These are phyloP conservation scores for Actinopyga echinites DNA, from an alignment of 53 echinoderm and acorn worm genomes.

Conservation along the genomic window DNA sequence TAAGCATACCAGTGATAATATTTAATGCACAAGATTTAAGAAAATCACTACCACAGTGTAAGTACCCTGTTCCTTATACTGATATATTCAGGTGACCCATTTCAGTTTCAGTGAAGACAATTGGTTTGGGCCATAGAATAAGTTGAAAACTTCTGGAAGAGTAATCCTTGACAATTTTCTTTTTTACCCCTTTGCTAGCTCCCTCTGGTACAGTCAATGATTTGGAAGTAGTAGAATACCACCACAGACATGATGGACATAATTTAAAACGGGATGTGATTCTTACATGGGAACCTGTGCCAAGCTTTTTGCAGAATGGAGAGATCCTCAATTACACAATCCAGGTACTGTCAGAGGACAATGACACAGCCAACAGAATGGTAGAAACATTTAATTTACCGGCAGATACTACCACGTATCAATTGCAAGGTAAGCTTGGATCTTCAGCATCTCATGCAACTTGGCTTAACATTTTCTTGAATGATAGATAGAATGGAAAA, in stretches of 20 bases:
- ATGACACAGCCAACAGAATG: not conserved
- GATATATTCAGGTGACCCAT: no score
- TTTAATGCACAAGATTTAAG: no score
- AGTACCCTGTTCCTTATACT: no score
- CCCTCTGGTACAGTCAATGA: constrained; percentile 37
- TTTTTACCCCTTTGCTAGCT: not conserved
- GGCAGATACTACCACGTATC: not conserved
- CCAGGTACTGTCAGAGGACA: not conserved
- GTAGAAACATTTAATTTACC: constrained; percentile 3
- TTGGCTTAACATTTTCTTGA: no score
- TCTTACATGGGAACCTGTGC: constrained; percentile 27
- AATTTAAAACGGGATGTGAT: not conserved
- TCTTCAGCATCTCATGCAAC: no score
- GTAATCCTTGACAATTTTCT: no score
- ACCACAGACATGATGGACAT: not conserved
- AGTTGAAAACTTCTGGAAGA: no score
- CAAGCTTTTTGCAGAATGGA: constrained; percentile 12
- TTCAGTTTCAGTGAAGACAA: no score
- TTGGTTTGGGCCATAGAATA: no score
- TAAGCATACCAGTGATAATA: no score
- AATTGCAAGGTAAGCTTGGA: constrained; percentile 1
- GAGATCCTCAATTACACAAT: constrained; percentile 30
- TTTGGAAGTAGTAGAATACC: constrained; percentile 17
- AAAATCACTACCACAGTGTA: no score
- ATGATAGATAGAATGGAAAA: no score